Conservation (phyloP, 1,140 invertebrate species). For the Holcopasites calliopsidis region DNA sequence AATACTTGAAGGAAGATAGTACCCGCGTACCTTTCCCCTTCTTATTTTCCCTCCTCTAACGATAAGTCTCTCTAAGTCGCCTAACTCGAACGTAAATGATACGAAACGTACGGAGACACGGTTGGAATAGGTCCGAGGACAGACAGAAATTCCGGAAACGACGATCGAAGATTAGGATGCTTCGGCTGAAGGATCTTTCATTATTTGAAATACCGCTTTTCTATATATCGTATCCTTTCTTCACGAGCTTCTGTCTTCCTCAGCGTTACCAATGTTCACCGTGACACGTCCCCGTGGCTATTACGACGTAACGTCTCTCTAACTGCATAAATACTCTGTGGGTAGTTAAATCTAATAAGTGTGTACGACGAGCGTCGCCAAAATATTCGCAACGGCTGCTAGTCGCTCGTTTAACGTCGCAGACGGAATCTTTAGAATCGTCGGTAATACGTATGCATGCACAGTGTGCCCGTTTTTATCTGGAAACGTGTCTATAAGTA, state of each 20-base stretch:
- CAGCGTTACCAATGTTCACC: background rate
- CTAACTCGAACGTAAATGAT: slow-evolving; percentile 28
- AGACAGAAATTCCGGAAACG: background rate
- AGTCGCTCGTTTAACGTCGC: slow-evolving; percentile 2
- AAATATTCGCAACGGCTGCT: background rate
- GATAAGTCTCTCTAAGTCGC: slow-evolving; percentile 13
- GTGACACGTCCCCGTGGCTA: background rate
- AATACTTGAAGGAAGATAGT: background rate
- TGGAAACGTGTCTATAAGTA: no score
- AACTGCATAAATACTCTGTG: slow-evolving; percentile 53
- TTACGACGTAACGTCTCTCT: slow-evolving; percentile 23
- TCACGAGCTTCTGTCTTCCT: background rate
- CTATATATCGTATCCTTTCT: no score
- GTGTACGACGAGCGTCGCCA: slow-evolving; percentile 29
- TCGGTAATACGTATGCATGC: background rate
- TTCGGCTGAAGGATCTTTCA: background rate
- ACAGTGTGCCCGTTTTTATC: no score
- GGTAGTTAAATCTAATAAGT: slow-evolving; percentile 32
- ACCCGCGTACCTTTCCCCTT: background rate
- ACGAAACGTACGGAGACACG: slow-evolving; percentile 28
- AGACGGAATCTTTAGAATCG: slow-evolving; percentile 48
- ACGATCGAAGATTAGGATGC: no score
- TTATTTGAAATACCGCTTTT: no score
- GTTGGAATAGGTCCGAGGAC: background rate
- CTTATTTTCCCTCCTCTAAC: background rate